Evolutionary conservation across 1,140 invertebrate genomes (phyloP).

Genomic region (Diorhabda elongata): DNA sequence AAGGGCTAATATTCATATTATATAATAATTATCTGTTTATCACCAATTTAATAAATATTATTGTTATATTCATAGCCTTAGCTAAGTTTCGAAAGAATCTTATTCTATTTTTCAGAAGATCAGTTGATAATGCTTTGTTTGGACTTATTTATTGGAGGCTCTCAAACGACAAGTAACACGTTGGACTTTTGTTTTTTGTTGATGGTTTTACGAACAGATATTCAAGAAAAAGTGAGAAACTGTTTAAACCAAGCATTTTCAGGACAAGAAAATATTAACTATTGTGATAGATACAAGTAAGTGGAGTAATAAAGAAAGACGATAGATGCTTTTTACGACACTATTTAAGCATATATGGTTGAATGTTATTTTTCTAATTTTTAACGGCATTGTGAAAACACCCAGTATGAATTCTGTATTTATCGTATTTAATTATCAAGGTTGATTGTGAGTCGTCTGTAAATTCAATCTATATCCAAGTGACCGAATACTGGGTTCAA

Average conservation of each 20-base stretch:
- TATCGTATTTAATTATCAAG: no score
- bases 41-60: no score
- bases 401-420: no score
- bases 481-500: no score
- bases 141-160: conserved; percentile 67
- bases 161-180: conserved; percentile 66
- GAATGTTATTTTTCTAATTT: no score
- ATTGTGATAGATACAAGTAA: conserved; percentile 58
- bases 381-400: no score
- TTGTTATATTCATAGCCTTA: no score
- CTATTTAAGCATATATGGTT: not conserved
- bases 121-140: conserved; percentile 62
- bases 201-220: conserved; percentile 60
- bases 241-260: conserved; percentile 69
- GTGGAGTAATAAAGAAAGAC: not conserved
- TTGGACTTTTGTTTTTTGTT: conserved; percentile 60
- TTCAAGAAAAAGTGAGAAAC: conserved; percentile 60
- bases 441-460: no score
- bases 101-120: conserved; percentile 49
- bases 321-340: not conserved
- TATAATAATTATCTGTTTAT: no score
- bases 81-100: not conserved
- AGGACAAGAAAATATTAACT: conserved; percentile 50
- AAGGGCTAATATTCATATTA: no score
- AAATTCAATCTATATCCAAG: no score